Base-by-base conservation (phyloP, 2,797 vertebrate species). In the Sciurus vulgaris region DNA sequence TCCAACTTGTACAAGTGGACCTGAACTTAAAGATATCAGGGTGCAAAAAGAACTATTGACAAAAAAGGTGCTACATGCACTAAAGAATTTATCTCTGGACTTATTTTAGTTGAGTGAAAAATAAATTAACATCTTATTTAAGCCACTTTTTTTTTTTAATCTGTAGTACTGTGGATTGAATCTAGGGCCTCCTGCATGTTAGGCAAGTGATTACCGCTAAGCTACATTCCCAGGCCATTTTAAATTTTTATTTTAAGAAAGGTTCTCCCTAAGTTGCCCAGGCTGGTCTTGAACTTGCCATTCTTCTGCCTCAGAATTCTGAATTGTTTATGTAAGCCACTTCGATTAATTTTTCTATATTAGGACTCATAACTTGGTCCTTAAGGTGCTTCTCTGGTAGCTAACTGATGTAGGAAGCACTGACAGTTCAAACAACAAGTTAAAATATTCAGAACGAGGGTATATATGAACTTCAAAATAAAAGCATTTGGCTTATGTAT, bases 401-500 rank as follows among this genome's bases (percentile, higher is more conserved):
- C 67, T 92, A 94, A 17, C 0, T 49, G 47, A 33, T 96, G 8
- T 69, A 61, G 54, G n/a, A 56, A 51, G 18, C 38, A 24, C 59
- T 82, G 61, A 87, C 4, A 83, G 70, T 28, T 35, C 73, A 79
- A 77, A 30, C 44, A 74, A 51, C 33, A 56, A 83, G 41, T 54
- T 44, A 96, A 94, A 95, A 49, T 44, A 77, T 65, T 86, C 84
- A 67, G 41, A 89, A 51, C 30, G 30, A 67, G 74, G 22, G 10
- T 76, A 10, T 30, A 69, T 8, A 7, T 47, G 54, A 92, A 94
- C 28, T 86, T 86, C 69, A 93, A 86, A 78, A 83, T 59, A 84
- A 93, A 95, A 94, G 41, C 63, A 94, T 76, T 41, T 95, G 89
- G 63, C 87, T 95, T 89, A 73, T 49, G 41, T 78, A 93, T 51